Evolutionary conservation across 2,888 invertebrate species (phyloP).

Genomic region (Bellardia bayeri): DNA sequence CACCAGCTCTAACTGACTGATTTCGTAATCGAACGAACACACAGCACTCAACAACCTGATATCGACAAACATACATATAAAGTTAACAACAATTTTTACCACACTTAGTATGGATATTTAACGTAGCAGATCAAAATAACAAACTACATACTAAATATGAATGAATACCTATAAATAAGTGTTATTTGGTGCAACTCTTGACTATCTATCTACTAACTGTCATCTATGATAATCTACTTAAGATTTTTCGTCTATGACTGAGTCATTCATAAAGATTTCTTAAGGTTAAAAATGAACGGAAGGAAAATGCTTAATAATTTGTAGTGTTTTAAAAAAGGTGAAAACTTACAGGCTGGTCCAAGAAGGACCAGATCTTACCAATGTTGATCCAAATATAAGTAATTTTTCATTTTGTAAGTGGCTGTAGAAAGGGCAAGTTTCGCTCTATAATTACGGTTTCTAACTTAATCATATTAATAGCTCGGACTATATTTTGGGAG

Average conservation of each 20-base stretch:
- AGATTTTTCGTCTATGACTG: slow-evolving; percentile 11
- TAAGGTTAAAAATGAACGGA: not conserved
- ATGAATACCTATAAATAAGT: not conserved
- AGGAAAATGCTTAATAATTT: too few relatives aligned
- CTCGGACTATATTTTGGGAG: too few relatives aligned
- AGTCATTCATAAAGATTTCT: slow-evolving; percentile 1
- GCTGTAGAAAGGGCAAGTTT: too few relatives aligned
- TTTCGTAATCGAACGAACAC: slow-evolving; percentile 56
- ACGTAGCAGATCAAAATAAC: slow-evolving; percentile 10
- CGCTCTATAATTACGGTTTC: too few relatives aligned
- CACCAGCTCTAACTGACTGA: slow-evolving; percentile 25
- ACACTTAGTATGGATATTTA: slow-evolving; percentile 10
- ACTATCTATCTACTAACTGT: not conserved
- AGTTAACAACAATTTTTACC: slow-evolving; percentile 22
- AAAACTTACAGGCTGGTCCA: too few relatives aligned
- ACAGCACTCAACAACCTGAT: slow-evolving; percentile 36
- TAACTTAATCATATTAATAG: too few relatives aligned
- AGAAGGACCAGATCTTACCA: too few relatives aligned
- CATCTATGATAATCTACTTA: slow-evolving; percentile 16
- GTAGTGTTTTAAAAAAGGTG: too few relatives aligned
- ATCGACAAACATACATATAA: slow-evolving; percentile 3
- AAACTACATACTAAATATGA: too few relatives aligned
- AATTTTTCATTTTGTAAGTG: too few relatives aligned
- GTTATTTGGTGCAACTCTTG: slow-evolving; percentile 17
- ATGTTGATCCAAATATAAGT: too few relatives aligned